Base-by-base conservation (phyloP, 2,113 vertebrate genomes). In the Ptyas mucosa region DNA sequence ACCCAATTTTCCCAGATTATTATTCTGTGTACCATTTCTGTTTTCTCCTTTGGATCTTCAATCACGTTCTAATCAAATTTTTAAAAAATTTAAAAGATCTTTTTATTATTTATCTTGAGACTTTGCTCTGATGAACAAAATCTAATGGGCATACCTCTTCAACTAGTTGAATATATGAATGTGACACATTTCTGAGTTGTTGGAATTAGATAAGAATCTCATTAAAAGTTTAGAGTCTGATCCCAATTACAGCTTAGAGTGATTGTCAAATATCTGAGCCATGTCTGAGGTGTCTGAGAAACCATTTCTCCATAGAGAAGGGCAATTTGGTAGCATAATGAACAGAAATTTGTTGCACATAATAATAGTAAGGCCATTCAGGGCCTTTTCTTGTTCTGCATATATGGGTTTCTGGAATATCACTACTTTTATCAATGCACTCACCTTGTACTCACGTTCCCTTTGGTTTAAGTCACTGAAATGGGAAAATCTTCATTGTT, bases 181-280 rank as follows among this genome's bases (percentile, higher is more conserved):
- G 94, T 94, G 94, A 93, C 94, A 90, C 95, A 94, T 92, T 92
- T 94, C 93, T 92, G 92, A 94, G 75, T 94, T 49, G 29, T 93
- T 94, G 94, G 90, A 92, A 39, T 94, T 94, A 93, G 90, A 92
- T 94, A 93, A 92, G 64, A 89, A 20, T 89, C 57, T 51, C 75
- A 90, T 61, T 3, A 93, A 96, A 93, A 92, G 93, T 96, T 95
- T 46, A 85, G 90, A 92, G 91, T 57, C 94, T 43, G 92, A 88
- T 88, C 89, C 94, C 95, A 97, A 92, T 97, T 97, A 94, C n/a
- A 93, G 93, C 87, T 95, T 86, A 89, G 93, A 95, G 92, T 10
- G 0, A 81, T 29, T 95, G 95, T 94, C 96, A 96, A 90, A 94
- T 11, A 2, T 91, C 93, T 0, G 53, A 53, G 89, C 87, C 0